phyloP scores from a whole-genome alignment of 2,113 vertebrate genomes.

The Falcunculus frontatus region DNA sequence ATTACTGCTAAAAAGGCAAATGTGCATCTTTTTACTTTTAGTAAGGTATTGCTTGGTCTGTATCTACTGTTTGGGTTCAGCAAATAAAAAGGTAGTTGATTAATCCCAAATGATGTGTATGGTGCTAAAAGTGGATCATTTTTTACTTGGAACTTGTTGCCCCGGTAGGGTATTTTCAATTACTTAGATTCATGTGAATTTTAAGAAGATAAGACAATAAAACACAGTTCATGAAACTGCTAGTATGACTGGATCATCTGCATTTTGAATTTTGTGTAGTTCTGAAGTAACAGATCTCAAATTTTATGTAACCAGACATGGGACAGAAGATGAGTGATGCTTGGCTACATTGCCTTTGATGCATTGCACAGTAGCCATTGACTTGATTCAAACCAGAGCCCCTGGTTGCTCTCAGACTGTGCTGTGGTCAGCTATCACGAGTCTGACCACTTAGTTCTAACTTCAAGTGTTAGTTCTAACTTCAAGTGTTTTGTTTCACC shows the following conservation, averaged over 20 bases:
- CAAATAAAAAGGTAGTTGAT: neutral
- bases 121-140: neutral
- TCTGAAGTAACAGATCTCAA: neutral
- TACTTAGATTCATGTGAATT: neutral
- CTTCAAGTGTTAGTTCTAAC: too few species aligned
- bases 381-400: neutral
- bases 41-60: neutral
- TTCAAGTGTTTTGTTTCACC: neutral
- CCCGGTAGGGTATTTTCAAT: neutral
- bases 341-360: neutral
- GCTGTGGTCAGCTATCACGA: fast-evolving
- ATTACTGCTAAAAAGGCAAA: neutral
- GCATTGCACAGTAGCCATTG: neutral
- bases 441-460: neutral
- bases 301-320: neutral
- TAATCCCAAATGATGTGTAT: neutral
- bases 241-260: neutral
- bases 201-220: neutral
- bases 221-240: neutral
- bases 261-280: neutral
- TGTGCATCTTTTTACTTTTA: neutral
- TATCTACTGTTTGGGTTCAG: neutral
- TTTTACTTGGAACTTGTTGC: neutral
- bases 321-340: neutral
- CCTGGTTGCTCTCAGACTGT: fast-evolving